These are phyloP conservation scores for Rutilus rutilus DNA, from an alignment of 2,113 vertebrate species.

Conservation along the genomic window DNA sequence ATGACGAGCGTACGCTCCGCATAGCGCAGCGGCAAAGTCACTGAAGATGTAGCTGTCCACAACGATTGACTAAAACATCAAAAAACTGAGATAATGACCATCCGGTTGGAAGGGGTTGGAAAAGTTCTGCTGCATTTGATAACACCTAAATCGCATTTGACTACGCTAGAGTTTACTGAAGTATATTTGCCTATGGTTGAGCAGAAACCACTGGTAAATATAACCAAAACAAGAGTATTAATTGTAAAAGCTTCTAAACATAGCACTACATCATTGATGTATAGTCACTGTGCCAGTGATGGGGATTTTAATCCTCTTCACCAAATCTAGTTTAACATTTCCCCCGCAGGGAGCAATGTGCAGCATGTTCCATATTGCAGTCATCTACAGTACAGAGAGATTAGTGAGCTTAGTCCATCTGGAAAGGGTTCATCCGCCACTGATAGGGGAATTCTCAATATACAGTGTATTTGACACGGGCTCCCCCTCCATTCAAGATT, in stretches of 20 bases:
- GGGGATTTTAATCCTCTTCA: slow-evolving; percentile 24
- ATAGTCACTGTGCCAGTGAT: slow-evolving; percentile 9
- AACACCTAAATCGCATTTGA: background rate
- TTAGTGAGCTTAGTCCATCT: slow-evolving; percentile 47
- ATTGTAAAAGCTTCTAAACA: slow-evolving; percentile 12
- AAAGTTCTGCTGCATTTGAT: background rate
- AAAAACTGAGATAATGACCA: background rate
- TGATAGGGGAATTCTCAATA: slow-evolving; percentile 41
- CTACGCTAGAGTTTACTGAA: background rate
- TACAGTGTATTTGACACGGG: slow-evolving; percentile 19
- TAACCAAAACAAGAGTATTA: background rate
- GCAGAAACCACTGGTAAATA: slow-evolving; percentile 10
- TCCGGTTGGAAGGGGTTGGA: background rate
- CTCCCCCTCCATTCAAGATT: slow-evolving; percentile 38
- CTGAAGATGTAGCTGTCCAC: slow-evolving; percentile 39
- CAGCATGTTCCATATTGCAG: slow-evolving; percentile 34
- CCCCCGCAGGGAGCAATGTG: slow-evolving; percentile 14
- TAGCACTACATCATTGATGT: slow-evolving; percentile 4
- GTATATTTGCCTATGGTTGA: background rate
- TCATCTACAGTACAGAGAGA: slow-evolving; percentile 39
- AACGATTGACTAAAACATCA: slow-evolving; percentile 9
- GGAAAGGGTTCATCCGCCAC: slow-evolving; percentile 26
- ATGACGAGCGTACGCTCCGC: background rate
- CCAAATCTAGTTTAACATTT: slow-evolving; percentile 33
- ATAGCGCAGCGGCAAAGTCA: slow-evolving; percentile 17